Percentiles rank a stretch among this genome's conserved stretches.
Evolutionary conservation across 2,888 invertebrate genomes (phyloP).

Genomic region (Orchestes rusci): DNA sequence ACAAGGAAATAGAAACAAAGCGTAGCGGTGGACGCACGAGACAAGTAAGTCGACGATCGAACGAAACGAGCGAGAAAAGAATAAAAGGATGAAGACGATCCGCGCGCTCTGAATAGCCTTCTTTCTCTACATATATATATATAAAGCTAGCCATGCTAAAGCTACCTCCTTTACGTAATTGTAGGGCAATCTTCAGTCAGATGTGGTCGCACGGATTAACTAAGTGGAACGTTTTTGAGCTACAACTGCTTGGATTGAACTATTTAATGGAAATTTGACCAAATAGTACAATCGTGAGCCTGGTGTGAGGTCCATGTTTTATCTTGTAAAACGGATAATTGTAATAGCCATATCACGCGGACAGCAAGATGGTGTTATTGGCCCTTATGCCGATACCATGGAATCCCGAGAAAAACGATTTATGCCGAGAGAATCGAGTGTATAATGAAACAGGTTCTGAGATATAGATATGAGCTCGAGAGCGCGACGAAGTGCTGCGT

Average conservation of each 20-base stretch:
- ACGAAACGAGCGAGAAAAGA: slow-evolving; percentile 21
- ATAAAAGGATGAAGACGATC: slow-evolving; percentile 22
- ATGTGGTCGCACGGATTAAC: too few species aligned
- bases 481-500: slow-evolving; percentile 17
- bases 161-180: too few species aligned
- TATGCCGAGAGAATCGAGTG: slow-evolving; percentile 15
- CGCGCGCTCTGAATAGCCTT: too few species aligned
- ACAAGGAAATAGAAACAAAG: slow-evolving; percentile 22
- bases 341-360: slow-evolving; percentile 23
- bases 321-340: slow-evolving; percentile 18
- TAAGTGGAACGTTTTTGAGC: too few species aligned
- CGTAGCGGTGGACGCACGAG: slow-evolving; percentile 23
- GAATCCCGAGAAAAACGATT: slow-evolving; percentile 22
- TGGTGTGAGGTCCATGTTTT: slow-evolving; percentile 23
- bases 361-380: slow-evolving; percentile 20
- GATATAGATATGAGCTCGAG: slow-evolving; percentile 20
- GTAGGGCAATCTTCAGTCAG: too few species aligned
- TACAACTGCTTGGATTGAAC: too few species aligned
- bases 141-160: too few species aligned
- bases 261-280: too few species aligned
- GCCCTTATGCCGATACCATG: slow-evolving; percentile 12
- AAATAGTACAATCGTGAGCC: slow-evolving; percentile 14
- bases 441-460: slow-evolving; percentile 21
- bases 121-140: too few species aligned
- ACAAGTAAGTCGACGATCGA: slow-evolving; percentile 20